Conservation (phyloP, 2,113 vertebrate species). For the Pandion haliaetus region DNA sequence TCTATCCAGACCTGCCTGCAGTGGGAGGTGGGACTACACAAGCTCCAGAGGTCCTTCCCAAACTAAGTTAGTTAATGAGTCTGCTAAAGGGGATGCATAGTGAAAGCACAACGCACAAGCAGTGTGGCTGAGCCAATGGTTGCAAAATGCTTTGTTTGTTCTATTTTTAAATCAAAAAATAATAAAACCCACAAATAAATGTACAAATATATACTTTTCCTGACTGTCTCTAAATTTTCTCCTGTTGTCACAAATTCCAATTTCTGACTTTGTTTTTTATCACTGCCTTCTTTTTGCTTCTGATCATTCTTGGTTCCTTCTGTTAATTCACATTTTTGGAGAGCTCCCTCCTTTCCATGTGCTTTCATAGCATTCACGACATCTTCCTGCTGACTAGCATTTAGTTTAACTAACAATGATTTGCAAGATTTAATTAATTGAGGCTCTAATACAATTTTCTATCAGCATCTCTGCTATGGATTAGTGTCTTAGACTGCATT, state of each 20-base stretch:
- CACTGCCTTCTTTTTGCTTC: neutral
- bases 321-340: neutral
- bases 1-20: accelerated
- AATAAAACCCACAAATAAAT: neutral
- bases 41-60: neutral
- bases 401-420: neutral
- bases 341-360: neutral
- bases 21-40: neutral
- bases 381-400: neutral
- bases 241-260: neutral
- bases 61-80: neutral
- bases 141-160: neutral
- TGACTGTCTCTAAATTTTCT: neutral
- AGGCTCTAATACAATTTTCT: neutral
- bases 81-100: neutral
- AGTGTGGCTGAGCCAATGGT: neutral
- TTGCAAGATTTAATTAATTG: neutral
- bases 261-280: neutral
- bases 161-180: neutral
- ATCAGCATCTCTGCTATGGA: neutral
- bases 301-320: neutral
- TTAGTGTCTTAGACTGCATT: neutral
- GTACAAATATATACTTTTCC: neutral
- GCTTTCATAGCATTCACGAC: neutral
- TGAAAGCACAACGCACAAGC: neutral